Evolutionary conservation across 1,140 invertebrate genomes (phyloP).

Genomic region (Charaxes varanes): DNA sequence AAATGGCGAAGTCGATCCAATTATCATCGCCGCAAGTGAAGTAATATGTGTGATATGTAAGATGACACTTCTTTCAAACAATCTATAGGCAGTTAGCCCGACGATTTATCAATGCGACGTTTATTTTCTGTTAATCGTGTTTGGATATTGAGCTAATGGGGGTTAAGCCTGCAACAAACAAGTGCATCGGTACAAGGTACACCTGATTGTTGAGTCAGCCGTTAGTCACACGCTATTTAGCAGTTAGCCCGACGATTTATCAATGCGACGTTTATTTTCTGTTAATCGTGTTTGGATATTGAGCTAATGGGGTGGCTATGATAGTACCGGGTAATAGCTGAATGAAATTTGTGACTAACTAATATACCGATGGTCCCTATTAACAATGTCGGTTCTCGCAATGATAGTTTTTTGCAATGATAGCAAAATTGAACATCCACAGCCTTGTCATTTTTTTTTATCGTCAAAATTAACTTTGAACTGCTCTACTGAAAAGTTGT

Average conservation of each 20-base stretch:
- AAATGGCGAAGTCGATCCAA: too few species aligned
- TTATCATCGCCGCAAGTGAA: too few species aligned
- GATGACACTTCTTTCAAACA: too few species aligned
- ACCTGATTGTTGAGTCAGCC: constrained; percentile 12
- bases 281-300: constrained; percentile 61
- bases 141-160: constrained; percentile 44
- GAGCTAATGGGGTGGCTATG: constrained; percentile 26
- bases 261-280: constrained; percentile 64
- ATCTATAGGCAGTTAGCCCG: constrained; percentile 46
- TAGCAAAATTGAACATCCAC: too few species aligned
- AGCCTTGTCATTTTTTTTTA: too few species aligned
- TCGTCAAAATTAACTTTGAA: too few species aligned
- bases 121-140: constrained; percentile 65
- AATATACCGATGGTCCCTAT: too few species aligned
- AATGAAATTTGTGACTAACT: too few species aligned
- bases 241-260: constrained; percentile 61
- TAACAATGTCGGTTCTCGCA: too few species aligned
- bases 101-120: constrained; percentile 63
- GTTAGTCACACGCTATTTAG: constrained; percentile 68
- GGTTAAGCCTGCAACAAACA: constrained; percentile 13
- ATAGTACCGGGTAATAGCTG: constrained; percentile 7
- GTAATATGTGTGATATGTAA: too few species aligned
- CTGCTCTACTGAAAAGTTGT: too few species aligned
- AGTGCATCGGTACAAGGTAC: constrained; percentile 21
- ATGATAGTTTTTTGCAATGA: too few species aligned